Evolutionary conservation across 2,797 vertebrate genomes (phyloP).

Genomic region (Fistularia tabacaria): DNA sequence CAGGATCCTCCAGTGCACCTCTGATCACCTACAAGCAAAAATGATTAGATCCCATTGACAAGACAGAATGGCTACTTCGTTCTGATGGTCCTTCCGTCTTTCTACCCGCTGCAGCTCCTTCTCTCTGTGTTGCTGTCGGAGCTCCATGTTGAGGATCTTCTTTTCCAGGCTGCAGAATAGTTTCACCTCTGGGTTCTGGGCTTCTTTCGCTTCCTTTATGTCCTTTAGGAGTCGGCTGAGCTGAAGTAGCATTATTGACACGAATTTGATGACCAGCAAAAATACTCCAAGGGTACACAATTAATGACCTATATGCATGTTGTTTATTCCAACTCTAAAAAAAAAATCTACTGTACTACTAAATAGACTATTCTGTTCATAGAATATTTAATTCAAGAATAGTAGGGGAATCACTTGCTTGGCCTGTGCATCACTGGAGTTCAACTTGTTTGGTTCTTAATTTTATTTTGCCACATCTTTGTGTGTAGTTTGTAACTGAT

Average conservation of each 20-base stretch:
- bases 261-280: neutral
- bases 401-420: no score
- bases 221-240: constrained; percentile 84
- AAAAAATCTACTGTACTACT: no score
- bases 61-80: neutral
- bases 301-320: no score
- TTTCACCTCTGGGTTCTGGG: constrained; percentile 84
- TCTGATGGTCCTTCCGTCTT: neutral
- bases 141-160: constrained; percentile 86
- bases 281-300: no score
- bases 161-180: constrained; percentile 82
- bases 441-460: no score
- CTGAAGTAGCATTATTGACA: constrained; percentile 52
- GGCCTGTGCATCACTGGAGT: no score
- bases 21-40: constrained; percentile 73
- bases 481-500: no score
- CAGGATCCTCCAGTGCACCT: constrained; percentile 60
- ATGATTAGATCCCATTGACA: neutral
- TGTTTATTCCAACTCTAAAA: no score
- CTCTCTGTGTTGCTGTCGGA: constrained; percentile 81
- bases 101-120: constrained; percentile 86
- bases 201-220: constrained; percentile 84
- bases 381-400: no score
- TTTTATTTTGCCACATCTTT: no score
- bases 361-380: no score